These are phyloP conservation scores for Ganaspis brasiliensis DNA, from an alignment of 2,888 invertebrate genomes.

Conservation along the genomic window DNA sequence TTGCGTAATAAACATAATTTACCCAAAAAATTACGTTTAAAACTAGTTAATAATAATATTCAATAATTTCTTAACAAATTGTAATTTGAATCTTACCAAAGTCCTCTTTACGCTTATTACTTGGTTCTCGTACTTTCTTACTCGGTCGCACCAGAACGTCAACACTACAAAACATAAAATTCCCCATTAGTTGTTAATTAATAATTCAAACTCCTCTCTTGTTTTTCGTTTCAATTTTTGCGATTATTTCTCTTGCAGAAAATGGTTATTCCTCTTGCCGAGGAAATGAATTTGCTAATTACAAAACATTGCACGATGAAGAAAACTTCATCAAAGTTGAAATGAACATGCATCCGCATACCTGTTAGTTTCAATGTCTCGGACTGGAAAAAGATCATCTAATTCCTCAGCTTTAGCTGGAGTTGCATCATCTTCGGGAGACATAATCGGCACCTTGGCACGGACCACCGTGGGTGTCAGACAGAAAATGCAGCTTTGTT, in stretches of 20 bases:
- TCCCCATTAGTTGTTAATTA: no score
- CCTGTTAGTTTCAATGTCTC: constrained; percentile 31
- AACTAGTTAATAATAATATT: no score
- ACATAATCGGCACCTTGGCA: constrained; percentile 41
- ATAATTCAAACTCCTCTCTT: no score
- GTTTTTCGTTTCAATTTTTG: no score
- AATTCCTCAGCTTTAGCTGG: constrained; percentile 19
- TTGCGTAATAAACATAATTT: no score
- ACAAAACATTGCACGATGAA: background rate
- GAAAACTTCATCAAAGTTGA: constrained; percentile 27
- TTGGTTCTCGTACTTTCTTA: no score
- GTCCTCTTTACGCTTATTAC: no score
- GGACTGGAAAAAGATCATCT: constrained; percentile 32
- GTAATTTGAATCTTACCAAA: background rate
- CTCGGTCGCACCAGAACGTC: no score
- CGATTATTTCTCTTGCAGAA: no score
- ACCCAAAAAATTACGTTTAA: no score
- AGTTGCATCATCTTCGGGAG: constrained; percentile 15
- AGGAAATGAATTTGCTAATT: constrained; percentile 31
- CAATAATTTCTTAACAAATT: background rate
- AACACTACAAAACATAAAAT: no score
- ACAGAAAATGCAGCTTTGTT: constrained; percentile 47
- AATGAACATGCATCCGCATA: constrained; percentile 17
- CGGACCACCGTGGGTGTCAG: constrained; percentile 55
- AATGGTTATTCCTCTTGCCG: background rate